Evolutionary conservation across 2,888 invertebrate genomes (phyloP), one percentile per base, ranked within the genome.

Genomic region (Empis stercorea): DNA sequence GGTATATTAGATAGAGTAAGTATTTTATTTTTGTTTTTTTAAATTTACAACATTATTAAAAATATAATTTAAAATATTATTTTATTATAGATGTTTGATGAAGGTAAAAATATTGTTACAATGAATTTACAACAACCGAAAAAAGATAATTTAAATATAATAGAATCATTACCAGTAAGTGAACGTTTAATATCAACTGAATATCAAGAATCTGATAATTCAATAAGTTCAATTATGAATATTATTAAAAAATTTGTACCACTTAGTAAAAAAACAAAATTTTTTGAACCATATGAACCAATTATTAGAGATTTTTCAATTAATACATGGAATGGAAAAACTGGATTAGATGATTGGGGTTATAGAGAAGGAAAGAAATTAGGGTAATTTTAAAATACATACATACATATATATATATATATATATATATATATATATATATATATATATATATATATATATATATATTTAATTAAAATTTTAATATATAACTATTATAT

Each of bases 1-100:
- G 92, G 91, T 1, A 72, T 91, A 41, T 68, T 91, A 55, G 88
- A 87, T 59, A 74, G 87, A 68, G 88, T 88, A 65, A 74, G 76
- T 68, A 23, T 11, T 14, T 13, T 10, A 3, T 16, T 11, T n/a
- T n/a, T n/a, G n/a, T n/a, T n/a, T n/a, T n/a, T n/a, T n/a, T n/a
- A n/a, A n/a, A n/a, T n/a, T n/a, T n/a, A n/a, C n/a, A n/a, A n/a
- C n/a, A 5, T 16, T 23, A n/a, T 23, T 20, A 6, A 15, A 2
- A 40, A 11, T 16, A 23, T 13, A 40, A 23, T 23, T 11, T 47
- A 44, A 49, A 49, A 52, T n/a, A n/a, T 49, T 54, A 37, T 37
- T 30, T 48, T 10, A 36, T 48, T 62, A 16, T 58, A 80, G 80
- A 71, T 81, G 64, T 72, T 80, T 55, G 79, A 81, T 56, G 80